Conservation (phyloP, 2,888 invertebrate genomes). For the Alitta virens region DNA sequence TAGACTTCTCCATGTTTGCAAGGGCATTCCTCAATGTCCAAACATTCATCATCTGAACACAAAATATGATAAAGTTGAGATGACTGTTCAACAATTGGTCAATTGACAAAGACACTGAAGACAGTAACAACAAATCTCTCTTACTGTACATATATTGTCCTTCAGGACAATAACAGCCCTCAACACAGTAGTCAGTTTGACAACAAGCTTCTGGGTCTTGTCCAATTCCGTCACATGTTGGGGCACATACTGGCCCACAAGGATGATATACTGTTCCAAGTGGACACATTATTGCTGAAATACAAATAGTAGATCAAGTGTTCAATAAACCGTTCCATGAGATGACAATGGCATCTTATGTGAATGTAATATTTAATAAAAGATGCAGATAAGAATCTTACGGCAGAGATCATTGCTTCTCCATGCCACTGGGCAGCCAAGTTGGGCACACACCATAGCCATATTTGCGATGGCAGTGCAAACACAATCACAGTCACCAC, state of each 20-base stretch:
- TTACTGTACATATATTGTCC: slow-evolving; percentile 33
- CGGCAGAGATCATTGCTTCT: slow-evolving; percentile 78
- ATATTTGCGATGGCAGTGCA: slow-evolving; percentile 86
- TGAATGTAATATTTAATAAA: no score
- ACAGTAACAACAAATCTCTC: no score
- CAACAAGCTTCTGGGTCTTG: slow-evolving; percentile 33
- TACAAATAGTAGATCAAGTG: no score
- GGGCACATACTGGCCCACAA: slow-evolving; percentile 79
- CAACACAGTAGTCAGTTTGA: slow-evolving; percentile 34
- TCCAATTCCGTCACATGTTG: slow-evolving; percentile 64
- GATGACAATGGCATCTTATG: no score
- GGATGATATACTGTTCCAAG: slow-evolving; percentile 76
- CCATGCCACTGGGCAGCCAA: slow-evolving; percentile 78
- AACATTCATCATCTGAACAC: background rate
- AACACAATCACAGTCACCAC: slow-evolving; percentile 85
- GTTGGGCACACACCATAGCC: slow-evolving; percentile 74
- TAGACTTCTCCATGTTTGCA: background rate
- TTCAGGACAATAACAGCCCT: slow-evolving; percentile 48
- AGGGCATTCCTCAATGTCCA: background rate
- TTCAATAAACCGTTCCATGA: no score
- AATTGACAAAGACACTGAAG: no score
- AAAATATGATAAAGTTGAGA: no score
- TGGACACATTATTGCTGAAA: slow-evolving; percentile 82
- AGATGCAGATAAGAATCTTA: slow-evolving; percentile 64
- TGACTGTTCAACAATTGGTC: no score